Base-by-base conservation (phyloP, 1,140 invertebrate species). In the Aphaenogaster rudis region DNA sequence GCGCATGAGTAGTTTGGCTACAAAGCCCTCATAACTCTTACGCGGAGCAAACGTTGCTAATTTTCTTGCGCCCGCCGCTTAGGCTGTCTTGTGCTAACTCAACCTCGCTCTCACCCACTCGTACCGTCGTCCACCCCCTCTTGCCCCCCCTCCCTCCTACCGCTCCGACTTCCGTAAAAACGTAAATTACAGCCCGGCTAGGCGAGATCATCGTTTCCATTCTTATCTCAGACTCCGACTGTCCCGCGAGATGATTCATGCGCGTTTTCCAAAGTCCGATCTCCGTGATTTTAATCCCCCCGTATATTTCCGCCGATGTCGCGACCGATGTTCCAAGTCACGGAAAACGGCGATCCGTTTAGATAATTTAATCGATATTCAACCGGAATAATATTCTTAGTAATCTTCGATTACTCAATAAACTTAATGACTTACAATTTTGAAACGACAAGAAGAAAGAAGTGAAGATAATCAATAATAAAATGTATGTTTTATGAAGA, bases 1-100 rank as follows among this genome's bases (percentile, higher is more conserved):
- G 93, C 93, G 93, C 92, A 92, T 93, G 92, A 94, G 93, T 92
- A 93, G 92, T 93, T 93, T 92, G 92, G 90, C 90, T 92, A 88
- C 88, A 92, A 92, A 93, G 92, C 92, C 88, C 91, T 92, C 92
- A 90, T 94, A 94, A 93, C 93, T 94, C 91, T 93, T 85, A 86
- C 78, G 72, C 81, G 86, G 52, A 79, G 90, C 89, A 91, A 91
- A 90, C 90, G 90, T 91, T 90, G 87, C 94, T 94, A 94, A 94
- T 94, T 94, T 93, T 92, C 87, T 88, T 90, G 90, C 86, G 48
- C 79, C 74, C 39, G 79, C 45, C 86, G 74, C 88, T 90, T 88
- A 90, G 86, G 63, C 80, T 77, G 86, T 84, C 86, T 88, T 82
- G 86, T 13, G 87, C 82, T 77, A 85, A 86, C 84, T 85, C 86